phyloP scores from a whole-genome alignment of 2,888 invertebrate genomes.

The Ormyrus labotus region DNA sequence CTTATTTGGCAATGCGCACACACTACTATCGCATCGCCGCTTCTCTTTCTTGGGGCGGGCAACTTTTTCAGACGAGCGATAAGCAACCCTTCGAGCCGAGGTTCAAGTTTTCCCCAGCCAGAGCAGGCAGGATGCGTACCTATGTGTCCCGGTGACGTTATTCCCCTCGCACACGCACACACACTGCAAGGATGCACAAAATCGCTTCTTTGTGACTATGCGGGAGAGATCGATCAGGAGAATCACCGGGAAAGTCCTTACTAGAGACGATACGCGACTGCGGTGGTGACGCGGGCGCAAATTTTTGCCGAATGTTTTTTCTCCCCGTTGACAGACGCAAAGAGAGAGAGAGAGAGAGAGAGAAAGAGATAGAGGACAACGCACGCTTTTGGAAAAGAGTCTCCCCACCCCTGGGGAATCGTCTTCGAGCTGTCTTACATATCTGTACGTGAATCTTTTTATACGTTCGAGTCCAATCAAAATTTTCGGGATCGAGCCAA shows the following conservation, averaged over 20 bases:
- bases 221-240: background rate
- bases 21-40: constrained; percentile 58
- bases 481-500: background rate
- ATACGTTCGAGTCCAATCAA: constrained; percentile 8
- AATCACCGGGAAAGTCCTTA: constrained; percentile 28
- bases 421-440: background rate
- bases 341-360: constrained; percentile 8
- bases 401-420: constrained; percentile 59
- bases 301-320: constrained; percentile 58
- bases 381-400: constrained; percentile 68
- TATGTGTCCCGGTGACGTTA: background rate
- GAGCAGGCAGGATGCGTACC: background rate
- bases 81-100: background rate
- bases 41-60: constrained; percentile 12
- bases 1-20: constrained; percentile 83
- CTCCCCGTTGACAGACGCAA: constrained; percentile 62
- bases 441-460: constrained; percentile 28
- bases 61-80: constrained; percentile 12
- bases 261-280: constrained; percentile 2
- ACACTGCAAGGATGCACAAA: constrained; percentile 15
- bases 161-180: no score
- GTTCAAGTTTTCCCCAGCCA: background rate
- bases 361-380: constrained; percentile 35
- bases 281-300: constrained; percentile 22
- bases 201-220: background rate